phyloP scores from a whole-genome alignment of 2,113 vertebrate genomes.

The Argyrosomus japonicus region DNA sequence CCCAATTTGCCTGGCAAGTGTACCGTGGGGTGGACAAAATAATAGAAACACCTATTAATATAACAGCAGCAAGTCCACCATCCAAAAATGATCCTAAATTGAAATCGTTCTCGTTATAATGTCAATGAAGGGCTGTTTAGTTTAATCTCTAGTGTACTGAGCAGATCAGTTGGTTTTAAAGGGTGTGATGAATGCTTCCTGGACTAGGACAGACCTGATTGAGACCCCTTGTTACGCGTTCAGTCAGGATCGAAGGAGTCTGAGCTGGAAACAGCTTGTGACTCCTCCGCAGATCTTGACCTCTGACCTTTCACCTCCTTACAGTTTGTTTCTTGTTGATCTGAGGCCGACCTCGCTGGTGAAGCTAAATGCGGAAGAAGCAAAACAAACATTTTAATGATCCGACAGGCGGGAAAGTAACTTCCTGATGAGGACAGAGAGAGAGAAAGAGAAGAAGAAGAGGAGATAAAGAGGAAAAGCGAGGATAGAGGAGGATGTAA shows the following conservation, averaged over 20 bases:
- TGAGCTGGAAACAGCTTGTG: slow-evolving; percentile 33
- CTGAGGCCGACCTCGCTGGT: neutral
- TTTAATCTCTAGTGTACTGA: no score
- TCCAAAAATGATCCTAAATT: no score
- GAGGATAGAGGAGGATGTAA: slow-evolving; percentile 50
- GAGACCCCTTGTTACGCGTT: neutral
- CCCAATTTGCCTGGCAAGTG: no score
- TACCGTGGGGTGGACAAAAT: no score
- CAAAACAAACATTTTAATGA: slow-evolving; percentile 39
- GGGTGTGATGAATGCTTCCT: neutral
- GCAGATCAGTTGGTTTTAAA: no score
- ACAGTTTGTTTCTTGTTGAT: slow-evolving; percentile 16
- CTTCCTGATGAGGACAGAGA: slow-evolving; percentile 13
- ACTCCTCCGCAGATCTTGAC: neutral
- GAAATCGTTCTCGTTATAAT: no score
- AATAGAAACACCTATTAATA: no score
- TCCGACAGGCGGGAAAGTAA: slow-evolving; percentile 20
- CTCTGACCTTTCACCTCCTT: slow-evolving; percentile 22
- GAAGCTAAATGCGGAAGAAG: neutral
- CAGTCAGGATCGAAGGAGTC: neutral
- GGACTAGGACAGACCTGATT: neutral
- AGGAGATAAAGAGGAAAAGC: slow-evolving; percentile 16
- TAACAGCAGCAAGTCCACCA: no score
- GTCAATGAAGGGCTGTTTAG: no score
- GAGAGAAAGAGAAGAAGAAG: neutral